Evolutionary conservation across 1,140 invertebrate genomes (phyloP).

Genomic region (Orius laevigatus): DNA sequence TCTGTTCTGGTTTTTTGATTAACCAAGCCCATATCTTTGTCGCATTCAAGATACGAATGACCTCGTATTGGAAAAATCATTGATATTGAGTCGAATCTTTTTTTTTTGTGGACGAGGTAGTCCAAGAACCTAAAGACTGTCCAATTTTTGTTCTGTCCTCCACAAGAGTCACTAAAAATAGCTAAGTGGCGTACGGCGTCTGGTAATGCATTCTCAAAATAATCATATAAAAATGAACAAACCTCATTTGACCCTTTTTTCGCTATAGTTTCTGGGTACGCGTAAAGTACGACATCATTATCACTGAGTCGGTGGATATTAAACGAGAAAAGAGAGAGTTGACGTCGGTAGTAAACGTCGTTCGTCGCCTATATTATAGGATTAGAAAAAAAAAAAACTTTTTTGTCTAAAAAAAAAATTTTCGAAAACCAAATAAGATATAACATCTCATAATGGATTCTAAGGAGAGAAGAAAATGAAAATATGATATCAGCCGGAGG

Average conservation of each 20-base stretch:
- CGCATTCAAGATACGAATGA: constrained; percentile 18
- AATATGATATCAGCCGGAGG: too few species aligned
- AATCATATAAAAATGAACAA: neutral
- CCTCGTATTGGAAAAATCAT: constrained; percentile 18
- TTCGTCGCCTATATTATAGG: too few species aligned
- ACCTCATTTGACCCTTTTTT: neutral
- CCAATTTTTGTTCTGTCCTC: constrained; percentile 17
- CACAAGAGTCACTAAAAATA: constrained; percentile 19
- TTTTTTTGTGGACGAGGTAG: constrained; percentile 15
- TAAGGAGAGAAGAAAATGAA: too few species aligned
- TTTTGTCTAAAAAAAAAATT: too few species aligned
- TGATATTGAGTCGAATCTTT: constrained; percentile 14
- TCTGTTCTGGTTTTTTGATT: constrained; percentile 14
- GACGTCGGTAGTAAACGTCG: constrained; percentile 18
- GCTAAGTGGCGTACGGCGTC: too few species aligned
- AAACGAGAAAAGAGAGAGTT: constrained; percentile 16
- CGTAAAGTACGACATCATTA: neutral
- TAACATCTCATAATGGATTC: too few species aligned
- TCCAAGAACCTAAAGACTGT: constrained; percentile 14
- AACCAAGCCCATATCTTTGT: constrained; percentile 17
- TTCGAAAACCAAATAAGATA: too few species aligned
- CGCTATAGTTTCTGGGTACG: neutral
- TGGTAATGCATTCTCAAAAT: neutral
- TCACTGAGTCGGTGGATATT: constrained; percentile 9
- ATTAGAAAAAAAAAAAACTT: too few species aligned